phyloP scores from a whole-genome alignment of 2,888 invertebrate genomes.

The Sarcophaga variegata region DNA sequence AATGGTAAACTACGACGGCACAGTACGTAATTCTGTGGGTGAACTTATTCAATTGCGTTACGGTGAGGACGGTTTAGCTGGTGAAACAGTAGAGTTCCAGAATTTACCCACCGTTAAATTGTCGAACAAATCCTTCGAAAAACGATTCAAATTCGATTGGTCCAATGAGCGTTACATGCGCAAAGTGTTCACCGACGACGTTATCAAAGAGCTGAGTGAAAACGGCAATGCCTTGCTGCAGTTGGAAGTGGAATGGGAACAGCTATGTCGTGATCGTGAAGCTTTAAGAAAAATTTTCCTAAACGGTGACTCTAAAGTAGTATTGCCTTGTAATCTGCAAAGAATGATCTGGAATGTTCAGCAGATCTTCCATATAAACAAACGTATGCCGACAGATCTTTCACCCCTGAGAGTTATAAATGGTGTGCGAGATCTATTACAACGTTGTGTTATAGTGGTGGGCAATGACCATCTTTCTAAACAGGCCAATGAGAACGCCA shows the following conservation, averaged over 20 bases:
- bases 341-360: constrained; percentile 99
- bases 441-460: constrained; percentile 95
- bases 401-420: constrained; percentile 96
- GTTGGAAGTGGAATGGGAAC: constrained; percentile 98
- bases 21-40: constrained; percentile 97
- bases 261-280: constrained; percentile 92
- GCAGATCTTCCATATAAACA: constrained; percentile 99
- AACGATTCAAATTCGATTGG: constrained; percentile 97
- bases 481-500: constrained; percentile 99
- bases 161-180: constrained; percentile 96
- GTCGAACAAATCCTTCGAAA: constrained; percentile 97
- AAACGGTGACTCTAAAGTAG: constrained; percentile 97
- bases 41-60: constrained; percentile 97
- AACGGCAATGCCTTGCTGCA: constrained; percentile 95
- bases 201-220: constrained; percentile 95
- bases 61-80: constrained; percentile 99
- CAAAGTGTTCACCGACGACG: constrained; percentile 95
- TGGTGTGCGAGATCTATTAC: constrained; percentile 93
- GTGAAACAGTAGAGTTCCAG: constrained; percentile 98
- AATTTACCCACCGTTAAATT: constrained; percentile 94
- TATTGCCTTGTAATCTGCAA: constrained; percentile 98
- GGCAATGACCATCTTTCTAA: constrained; percentile 97
- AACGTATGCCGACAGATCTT: constrained; percentile 94
- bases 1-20: constrained; percentile 99
- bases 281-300: constrained; percentile 96